A percentile compares a stretch with the other conserved stretches of the same genome.
Conservation (phyloP, 2,113 vertebrate species). For the Morone saxatilis region DNA sequence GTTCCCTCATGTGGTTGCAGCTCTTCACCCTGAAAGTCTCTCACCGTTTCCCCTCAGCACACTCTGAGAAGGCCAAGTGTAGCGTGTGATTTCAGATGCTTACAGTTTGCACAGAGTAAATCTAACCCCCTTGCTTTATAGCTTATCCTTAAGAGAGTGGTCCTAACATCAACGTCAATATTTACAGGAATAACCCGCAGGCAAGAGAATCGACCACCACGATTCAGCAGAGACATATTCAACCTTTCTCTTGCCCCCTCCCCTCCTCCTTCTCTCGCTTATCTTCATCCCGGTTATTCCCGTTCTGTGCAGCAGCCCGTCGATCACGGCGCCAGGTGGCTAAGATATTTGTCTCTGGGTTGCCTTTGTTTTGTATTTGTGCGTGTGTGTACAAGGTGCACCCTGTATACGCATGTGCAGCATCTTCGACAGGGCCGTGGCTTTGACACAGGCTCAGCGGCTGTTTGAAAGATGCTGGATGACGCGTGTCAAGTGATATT, state of each 20-base stretch:
- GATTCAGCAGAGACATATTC: slow-evolving; percentile 72
- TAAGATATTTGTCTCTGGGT: slow-evolving; percentile 55
- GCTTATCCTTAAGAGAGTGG: slow-evolving; percentile 81
- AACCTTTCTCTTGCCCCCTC: slow-evolving; percentile 62
- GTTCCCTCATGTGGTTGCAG: slow-evolving; percentile 62
- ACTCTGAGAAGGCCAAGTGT: slow-evolving; percentile 43
- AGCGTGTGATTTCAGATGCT: slow-evolving; percentile 67
- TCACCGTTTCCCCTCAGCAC: slow-evolving; percentile 49
- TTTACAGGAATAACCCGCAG: slow-evolving; percentile 82
- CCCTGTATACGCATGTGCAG: slow-evolving; percentile 1
- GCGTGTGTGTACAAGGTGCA: slow-evolving; percentile 26
- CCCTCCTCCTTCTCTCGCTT: slow-evolving; percentile 30
- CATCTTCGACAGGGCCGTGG: slow-evolving; percentile 40
- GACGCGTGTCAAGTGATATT: slow-evolving; percentile 83
- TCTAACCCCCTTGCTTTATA: slow-evolving; percentile 72
- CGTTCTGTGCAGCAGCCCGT: slow-evolving; percentile 46
- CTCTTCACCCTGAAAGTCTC: slow-evolving; percentile 69
- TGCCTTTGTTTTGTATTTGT: slow-evolving; percentile 59
- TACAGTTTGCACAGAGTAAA: slow-evolving; percentile 68
- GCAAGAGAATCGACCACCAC: slow-evolving; percentile 79
- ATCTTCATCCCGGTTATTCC: slow-evolving; percentile 65
- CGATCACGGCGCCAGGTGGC: slow-evolving; percentile 60
- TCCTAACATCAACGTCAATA: slow-evolving; percentile 84
- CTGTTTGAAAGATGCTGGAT: slow-evolving; percentile 77
- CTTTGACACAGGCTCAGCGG: slow-evolving; percentile 69